Base-by-base conservation (phyloP, 2,888 invertebrate genomes). In the Ariolimax columbianus region DNA sequence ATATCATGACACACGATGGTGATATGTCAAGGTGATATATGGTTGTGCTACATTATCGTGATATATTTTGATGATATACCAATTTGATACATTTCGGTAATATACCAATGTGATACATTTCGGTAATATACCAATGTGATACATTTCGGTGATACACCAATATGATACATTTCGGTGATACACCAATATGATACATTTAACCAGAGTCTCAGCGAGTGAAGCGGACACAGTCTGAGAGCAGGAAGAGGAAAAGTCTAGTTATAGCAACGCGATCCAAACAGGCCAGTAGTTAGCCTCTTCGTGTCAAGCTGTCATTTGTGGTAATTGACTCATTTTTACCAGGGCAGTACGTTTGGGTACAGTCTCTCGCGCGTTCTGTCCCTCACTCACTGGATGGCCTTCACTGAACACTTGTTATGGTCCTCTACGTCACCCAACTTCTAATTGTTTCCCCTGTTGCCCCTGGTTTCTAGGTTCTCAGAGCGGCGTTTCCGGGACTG, bases 251-350 rank as follows among this genome's bases (percentile, higher is more conserved):
- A 77, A 33, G 19, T 33, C 0, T 77, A 3, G 77, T 55, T 77
- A 55, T 14, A 75, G 33, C 36, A 0, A 36, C 11, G 40, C n/a
- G 17, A 63, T 63, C 3, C 40, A 59, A 19, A 78, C 63, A 63
- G 78, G 9, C 43, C 38, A n/a, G 63, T 63, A 38, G 55, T 78
- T 78, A 63, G 55, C 78, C 78, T 78, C 63, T 40, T 78, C 30
- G 78, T 78, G 78, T 78, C 78, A 78, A 0, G 17, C 79, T 30
- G 66, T 23, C 30, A 79, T 79, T 68, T 79, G 68, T 9, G 66
- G 38, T 43, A 66, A 79, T 79, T 79, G 43, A 19, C 63, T 47
- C 68, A 68, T 68, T 33, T 79, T 68, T 79, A 33, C 43, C 66
- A 79, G n/a, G 78, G n/a, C 36, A n/a, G 59, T 78, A 78, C 14